Evolutionary conservation across 2,797 vertebrate genomes (phyloP), one percentile per base, ranked within the genome.

Genomic region (Sebastiscus albofasciatus): DNA sequence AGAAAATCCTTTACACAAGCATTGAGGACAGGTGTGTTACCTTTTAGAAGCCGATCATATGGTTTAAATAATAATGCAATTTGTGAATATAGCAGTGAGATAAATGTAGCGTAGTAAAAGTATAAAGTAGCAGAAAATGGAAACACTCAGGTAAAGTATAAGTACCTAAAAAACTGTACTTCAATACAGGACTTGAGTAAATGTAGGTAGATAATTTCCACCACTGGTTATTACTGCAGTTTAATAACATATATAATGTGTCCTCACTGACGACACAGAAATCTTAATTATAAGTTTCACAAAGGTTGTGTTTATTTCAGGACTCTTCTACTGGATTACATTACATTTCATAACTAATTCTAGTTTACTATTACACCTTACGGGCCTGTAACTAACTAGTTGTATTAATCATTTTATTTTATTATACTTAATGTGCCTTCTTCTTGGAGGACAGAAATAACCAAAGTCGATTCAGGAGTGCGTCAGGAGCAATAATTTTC

Each of bases 1-100:
- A 31, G 27, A 29, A 0, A 61, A 0, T 33, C 1, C 29, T 33
- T 31, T 33, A 36, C 11, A 36, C 4, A 39, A 39, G 0, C 20
- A 34, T 5, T 60, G 27, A 24, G 52, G 24, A 56, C 13, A 58
- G 56, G 59, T 31, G 20, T 2, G 12, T 13, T 9, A 7, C 16
- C 2, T 60, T 60, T 60, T 20, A 20, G 58, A 60, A 31, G 27
- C 29, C 27, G 4, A 26, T 33, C 20, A 4, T 8, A 22, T 36
- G 31, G 20, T 22, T 62, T 13, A 36, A 36, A 34, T 60, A 60
- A 20, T 26, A 60, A 33, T 24, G 33, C 7, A 8, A 39, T 64
- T 13, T 14, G n/a, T 36, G 33, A 39, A 4, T 39, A 13, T 22
- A 62, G 61, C 33, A 64, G n/a, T 16, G 6, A 14, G 61, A 39